Evolutionary conservation across 2,888 invertebrate species (phyloP).

Genomic region (Sisyra nigra): DNA sequence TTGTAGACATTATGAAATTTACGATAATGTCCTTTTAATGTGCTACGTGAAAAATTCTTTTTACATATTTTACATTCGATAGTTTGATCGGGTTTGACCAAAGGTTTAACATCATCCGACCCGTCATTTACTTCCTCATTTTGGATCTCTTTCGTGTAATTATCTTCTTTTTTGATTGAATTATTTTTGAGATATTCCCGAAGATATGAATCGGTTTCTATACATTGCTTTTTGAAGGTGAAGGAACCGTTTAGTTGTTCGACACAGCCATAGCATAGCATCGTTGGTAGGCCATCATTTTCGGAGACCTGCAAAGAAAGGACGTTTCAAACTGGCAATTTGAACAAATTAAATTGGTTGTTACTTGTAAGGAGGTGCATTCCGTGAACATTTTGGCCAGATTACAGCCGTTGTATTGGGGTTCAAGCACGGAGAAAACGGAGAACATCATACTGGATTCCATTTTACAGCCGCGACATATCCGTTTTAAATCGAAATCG

Average conservation of each 20-base stretch:
- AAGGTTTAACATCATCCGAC: background rate
- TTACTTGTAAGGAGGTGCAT: conserved; percentile 28
- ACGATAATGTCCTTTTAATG: background rate
- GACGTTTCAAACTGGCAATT: too few species aligned
- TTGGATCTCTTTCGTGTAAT: background rate
- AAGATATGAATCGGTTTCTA: conserved; percentile 19
- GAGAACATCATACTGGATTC: conserved; percentile 10
- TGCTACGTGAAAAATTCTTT: conserved; percentile 1
- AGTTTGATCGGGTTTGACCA: background rate
- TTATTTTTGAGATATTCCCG: conserved; percentile 4
- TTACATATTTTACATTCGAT: conserved; percentile 7
- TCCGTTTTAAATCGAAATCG: conserved; percentile 10
- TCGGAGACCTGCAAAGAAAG: background rate
- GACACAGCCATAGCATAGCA: conserved; percentile 24
- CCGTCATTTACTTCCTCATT: background rate
- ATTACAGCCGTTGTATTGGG: conserved; percentile 8
- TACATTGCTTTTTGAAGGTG: conserved; percentile 24
- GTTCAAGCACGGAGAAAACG: conserved; percentile 7
- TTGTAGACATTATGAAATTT: conserved; percentile 13
- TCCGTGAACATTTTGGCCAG: conserved; percentile 32
- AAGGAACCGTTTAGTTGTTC: conserved; percentile 22
- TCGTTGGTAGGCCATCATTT: conserved; percentile 23
- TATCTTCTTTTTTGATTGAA: conserved; percentile 4
- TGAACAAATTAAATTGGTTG: conserved; percentile 10
- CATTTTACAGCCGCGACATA: conserved; percentile 11